A percentile compares a stretch with the other conserved stretches of the same genome.
phyloP scores from a whole-genome alignment of 2,797 vertebrate genomes.

The Cynodonichthys magdalenae region DNA sequence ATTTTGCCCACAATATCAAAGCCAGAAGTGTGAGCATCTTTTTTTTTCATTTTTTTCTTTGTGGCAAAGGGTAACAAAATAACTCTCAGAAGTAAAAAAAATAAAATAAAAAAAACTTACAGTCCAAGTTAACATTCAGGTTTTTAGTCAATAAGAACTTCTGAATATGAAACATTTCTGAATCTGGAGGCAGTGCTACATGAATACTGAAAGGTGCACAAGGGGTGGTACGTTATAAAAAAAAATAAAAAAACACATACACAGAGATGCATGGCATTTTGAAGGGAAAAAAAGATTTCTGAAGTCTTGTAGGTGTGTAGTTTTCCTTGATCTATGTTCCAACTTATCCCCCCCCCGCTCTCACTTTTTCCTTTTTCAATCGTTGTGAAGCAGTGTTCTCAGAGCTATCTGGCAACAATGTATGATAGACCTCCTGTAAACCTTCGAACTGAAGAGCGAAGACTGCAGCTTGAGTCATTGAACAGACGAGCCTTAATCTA shows the following conservation, averaged over 20 bases:
- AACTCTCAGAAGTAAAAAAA: conserved; percentile 22
- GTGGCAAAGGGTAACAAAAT: conserved; percentile 4
- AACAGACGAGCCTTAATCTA: conserved; percentile 41
- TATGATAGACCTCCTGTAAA: conserved; percentile 42
- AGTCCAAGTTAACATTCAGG: conserved; percentile 15
- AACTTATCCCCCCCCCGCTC: conserved; percentile 16
- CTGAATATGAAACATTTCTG: conserved; percentile 47
- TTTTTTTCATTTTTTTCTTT: neutral
- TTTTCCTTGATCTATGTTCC: conserved; percentile 46
- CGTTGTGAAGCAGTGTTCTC: conserved; percentile 35
- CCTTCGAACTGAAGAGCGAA: conserved; percentile 16
- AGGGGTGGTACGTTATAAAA: conserved; percentile 31
- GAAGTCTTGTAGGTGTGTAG: conserved; percentile 49
- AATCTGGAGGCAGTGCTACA: conserved; percentile 41
- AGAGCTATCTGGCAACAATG: conserved; percentile 43
- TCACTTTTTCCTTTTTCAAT: conserved; percentile 35
- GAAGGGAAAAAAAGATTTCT: conserved; percentile 22
- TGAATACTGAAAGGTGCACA: conserved; percentile 45
- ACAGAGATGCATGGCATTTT: conserved; percentile 26
- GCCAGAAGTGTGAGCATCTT: neutral
- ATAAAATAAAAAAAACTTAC: conserved; percentile 14
- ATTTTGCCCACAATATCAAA: neutral
- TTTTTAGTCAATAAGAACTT: conserved; percentile 48
- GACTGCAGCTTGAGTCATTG: conserved; percentile 41
- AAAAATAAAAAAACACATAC: conserved; percentile 6